Base-by-base conservation (phyloP, 2,797 vertebrate species). In the Cyprinella venusta region DNA sequence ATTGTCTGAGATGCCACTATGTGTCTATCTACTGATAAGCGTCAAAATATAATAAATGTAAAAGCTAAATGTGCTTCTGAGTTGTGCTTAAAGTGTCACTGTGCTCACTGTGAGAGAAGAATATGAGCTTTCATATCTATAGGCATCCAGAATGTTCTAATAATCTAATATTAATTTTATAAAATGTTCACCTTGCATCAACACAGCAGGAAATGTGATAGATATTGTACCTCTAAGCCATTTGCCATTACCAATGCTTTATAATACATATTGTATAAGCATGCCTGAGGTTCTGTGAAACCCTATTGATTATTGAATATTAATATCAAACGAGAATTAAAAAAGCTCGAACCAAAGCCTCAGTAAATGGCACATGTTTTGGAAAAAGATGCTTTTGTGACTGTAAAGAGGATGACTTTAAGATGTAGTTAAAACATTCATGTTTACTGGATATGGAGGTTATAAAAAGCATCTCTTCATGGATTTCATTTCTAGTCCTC, bases 41-140 rank as follows among this genome's bases (percentile, higher is more conserved):
- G 6, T 15, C 33, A 10, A 56, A 18, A 52, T 77, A 54, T 33
- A 64, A 67, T 76, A 52, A 65, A 76, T 12, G 19, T 64, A 56
- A 64, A 64, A 21, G 61, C 50, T 48, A 64, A 83, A 64, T 94
- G 92, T 94, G 93, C 93, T 93, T 94, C 88, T 82, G 80, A 90
- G 77, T 94, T 94, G 94, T 95, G 93, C 93, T 94, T 92, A 76
- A 74, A 74, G 75, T 76, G 81, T 83, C 50, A 59, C 8, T 83
- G 68, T 74, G 63, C 74, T 71, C 54, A 13, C 52, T 38, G 38
- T 63, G 63, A 81, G 52, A 6, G 38, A 6, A 30, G 7, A 19
- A 15, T 30, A 70, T 54, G 18, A 77, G n/a, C 30, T 45, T 65
- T 76, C 7, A 45, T 52, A 59, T 68, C 76, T 6, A 65, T 24